phyloP scores from a whole-genome alignment of 1,140 invertebrate genomes.

The Grapholita molesta region DNA sequence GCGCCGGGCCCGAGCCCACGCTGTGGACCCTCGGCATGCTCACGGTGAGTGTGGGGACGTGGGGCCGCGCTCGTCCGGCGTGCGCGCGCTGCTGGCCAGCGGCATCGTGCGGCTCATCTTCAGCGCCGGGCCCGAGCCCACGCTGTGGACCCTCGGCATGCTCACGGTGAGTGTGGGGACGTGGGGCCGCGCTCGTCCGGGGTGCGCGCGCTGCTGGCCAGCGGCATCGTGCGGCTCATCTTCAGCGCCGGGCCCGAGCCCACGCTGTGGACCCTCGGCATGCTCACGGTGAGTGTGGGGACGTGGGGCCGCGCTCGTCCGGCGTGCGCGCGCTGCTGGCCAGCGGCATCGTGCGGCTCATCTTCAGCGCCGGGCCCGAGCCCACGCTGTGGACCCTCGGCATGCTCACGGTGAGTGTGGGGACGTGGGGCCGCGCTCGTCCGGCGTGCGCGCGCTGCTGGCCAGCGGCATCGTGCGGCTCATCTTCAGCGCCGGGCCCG shows the following conservation, averaged over 20 bases:
- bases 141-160: constrained; percentile 87
- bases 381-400: constrained; percentile 92
- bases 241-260: constrained; percentile 94
- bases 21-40: no score
- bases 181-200: no score
- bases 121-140: constrained; percentile 86
- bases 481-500: no score
- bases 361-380: constrained; percentile 94
- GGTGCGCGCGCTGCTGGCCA: constrained; percentile 88
- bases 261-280: constrained; percentile 90
- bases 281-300: constrained; percentile 86
- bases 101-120: constrained; percentile 88
- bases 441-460: no score
- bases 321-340: constrained; percentile 88
- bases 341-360: constrained; percentile 90
- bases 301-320: no score
- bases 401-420: constrained; percentile 87
- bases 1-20: no score
- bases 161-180: constrained; percentile 79
- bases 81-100: constrained; percentile 89
- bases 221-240: constrained; percentile 91
- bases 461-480: no score
- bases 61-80: constrained; percentile 84
- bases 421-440: no score
- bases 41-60: no score